Evolutionary conservation across 2,888 invertebrate species (phyloP), one percentile per base, ranked within the genome.

Genomic region (Chorisops tibialis): DNA sequence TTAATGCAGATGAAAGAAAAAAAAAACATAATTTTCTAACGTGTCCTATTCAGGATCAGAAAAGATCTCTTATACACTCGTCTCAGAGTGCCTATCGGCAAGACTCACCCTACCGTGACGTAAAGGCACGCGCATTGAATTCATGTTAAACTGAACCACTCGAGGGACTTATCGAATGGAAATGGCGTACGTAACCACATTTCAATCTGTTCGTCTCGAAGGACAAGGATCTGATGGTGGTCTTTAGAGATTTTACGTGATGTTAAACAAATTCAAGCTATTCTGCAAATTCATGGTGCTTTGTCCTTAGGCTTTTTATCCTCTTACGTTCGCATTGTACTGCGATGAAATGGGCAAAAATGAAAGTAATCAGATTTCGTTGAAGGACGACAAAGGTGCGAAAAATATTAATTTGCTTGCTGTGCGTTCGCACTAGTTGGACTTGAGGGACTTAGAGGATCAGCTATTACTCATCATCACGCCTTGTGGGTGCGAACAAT

Each of bases 221-320:
- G 48, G 38, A 49, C 38, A 38, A 11, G 50, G 16, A 22, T 48
- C 30, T 37, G 39, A 43, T 41, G 62, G 62, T 59, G 58, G 59
- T 58, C 62, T 21, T 49, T 58, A 19, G 43, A 59, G 63, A 63
- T 59, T 37, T 63, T 63, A 63, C 63, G 63, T 63, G 63, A 63
- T 63, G 63, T 63, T 63, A 59, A 63, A 59, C 59, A 63, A 63
- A 59, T 63, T 60, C 41, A n/a, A 48, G 19, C 39, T 47, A 59
- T 59, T 59, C 49, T 59, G 59, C 39, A 48, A 45, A 59, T 39
- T 63, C 63, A 51, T 47, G 49, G 38, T 54, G 38, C 56, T 35
- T 37, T 21, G 1, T 14, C 39, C 19, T 35, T 21, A 37, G 39
- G 24, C 39, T 47, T 56, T 63, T 47, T 41, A 52, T 24, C 14